Base-by-base conservation (phyloP, 2,113 vertebrate species). In the Urocynchramus pylzowi region DNA sequence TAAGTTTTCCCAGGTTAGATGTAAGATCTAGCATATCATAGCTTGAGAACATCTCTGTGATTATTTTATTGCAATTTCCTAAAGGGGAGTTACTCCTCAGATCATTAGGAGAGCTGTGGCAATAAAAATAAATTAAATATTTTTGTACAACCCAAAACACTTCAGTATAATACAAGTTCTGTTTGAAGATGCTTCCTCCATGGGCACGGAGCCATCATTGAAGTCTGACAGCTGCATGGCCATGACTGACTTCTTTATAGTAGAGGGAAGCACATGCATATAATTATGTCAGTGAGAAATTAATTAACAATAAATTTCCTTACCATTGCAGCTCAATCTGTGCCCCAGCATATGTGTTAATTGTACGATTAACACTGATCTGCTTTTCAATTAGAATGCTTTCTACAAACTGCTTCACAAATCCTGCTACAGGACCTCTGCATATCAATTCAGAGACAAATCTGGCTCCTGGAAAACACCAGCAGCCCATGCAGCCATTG, bases 81-180 rank as follows among this genome's bases (percentile, higher is more conserved):
- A 31, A 76, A 85, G 50, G 56, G 45, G 52, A 87, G 52, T 33
- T 74, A 71, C 16, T 33, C 60, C 42, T 63, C 33, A 37, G 35
- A 56, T 77, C 67, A 45, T 18, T 24, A 69, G 91, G n/a, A 65
- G 7, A 83, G 35, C 75, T 70, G 33, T 44, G 77, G 63, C 77
- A 78, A 45, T 76, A 91, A 92, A 90, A 96, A 96, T 96, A 96
- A 96, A 64, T 91, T 93, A 96, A 73, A 71, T 56, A 33, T 33
- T 92, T 96, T 90, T 90, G 41, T 94, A 83, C 83, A 96, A 81
- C 13, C 18, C 23, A 17, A 28, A 60, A 8, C 21, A 6, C 42
- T 54, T 41, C 28, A 13, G n/a, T 80, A 41, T 50, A 70, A 42
- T 70, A 67, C 59, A 85, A 80, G 39, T 70, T 42, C 71, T 84